A percentile compares a stretch with the other conserved stretches of the same genome.
These are phyloP conservation scores for Yoshiicerus persimilis DNA, from an alignment of 1,140 invertebrate genomes.

Conservation along the genomic window DNA sequence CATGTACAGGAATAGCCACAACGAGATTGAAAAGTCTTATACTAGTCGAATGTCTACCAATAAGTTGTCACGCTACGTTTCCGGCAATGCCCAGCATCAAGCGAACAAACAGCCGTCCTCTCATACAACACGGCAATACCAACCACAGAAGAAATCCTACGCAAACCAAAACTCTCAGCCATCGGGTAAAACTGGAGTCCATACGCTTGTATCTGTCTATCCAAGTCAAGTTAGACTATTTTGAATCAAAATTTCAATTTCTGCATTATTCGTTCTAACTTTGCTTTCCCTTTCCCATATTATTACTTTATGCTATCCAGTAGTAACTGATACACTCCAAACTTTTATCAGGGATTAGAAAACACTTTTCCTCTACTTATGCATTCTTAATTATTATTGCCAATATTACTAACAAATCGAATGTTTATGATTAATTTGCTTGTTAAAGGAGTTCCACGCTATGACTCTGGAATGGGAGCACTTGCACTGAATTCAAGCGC, in stretches of 20 bases:
- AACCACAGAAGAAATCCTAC: slow-evolving; percentile 26
- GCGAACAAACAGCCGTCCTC: not conserved
- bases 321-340: not conserved
- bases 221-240: slow-evolving; percentile 12
- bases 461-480: slow-evolving; percentile 1
- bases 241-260: not conserved
- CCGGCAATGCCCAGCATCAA: slow-evolving; percentile 23
- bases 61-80: slow-evolving; percentile 35
- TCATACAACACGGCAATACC: not conserved
- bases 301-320: not conserved
- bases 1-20: slow-evolving; percentile 1
- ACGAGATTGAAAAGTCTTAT: slow-evolving; percentile 15
- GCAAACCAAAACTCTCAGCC: not conserved
- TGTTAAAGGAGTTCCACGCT: not conserved
- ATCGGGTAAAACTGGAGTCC: slow-evolving; percentile 17
- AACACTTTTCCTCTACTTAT: not conserved
- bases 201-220: slow-evolving; percentile 7
- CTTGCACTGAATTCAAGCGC: not conserved
- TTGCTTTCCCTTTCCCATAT: not conserved
- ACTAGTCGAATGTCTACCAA: not conserved
- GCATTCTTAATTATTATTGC: too few species aligned
- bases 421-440: not conserved
- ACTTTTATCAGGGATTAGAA: not conserved
- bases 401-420: not conserved
- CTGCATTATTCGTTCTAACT: not conserved